These are phyloP conservation scores for Paralichthys olivaceus DNA, from an alignment of 2,113 vertebrate species.

Conservation along the genomic window DNA sequence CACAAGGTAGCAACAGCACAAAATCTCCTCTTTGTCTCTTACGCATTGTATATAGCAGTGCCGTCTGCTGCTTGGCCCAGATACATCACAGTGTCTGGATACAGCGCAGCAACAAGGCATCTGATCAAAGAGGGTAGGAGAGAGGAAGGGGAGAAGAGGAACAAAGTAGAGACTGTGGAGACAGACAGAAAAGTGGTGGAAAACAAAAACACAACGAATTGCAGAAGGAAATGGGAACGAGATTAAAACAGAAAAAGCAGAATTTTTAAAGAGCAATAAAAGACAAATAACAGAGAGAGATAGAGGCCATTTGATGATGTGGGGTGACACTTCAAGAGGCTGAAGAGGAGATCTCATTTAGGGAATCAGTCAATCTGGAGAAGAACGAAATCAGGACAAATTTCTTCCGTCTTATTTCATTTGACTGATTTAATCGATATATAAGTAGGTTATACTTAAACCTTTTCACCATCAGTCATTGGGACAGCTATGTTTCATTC, in stretches of 20 bases:
- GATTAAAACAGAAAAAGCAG: not conserved
- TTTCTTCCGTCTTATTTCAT: not conserved
- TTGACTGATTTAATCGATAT: not conserved
- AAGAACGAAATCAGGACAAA: not conserved
- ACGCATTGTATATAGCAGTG: constrained; percentile 19
- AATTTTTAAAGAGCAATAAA: not conserved
- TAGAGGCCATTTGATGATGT: constrained; percentile 1
- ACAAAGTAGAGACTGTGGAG: constrained; percentile 11
- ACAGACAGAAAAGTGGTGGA: constrained; percentile 23
- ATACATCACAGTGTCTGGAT: constrained; percentile 66
- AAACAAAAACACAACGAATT: constrained; percentile 27
- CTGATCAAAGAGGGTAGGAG: constrained; percentile 64
- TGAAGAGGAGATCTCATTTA: not conserved
- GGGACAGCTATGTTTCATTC: not conserved
- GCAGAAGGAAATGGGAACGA: constrained; percentile 1
- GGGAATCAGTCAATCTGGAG: not conserved
- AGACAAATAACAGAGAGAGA: not conserved
- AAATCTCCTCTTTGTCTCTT: constrained; percentile 29
- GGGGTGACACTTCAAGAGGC: not conserved
- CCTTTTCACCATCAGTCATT: too few relatives aligned
- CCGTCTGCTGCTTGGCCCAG: constrained; percentile 70
- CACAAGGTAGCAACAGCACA: constrained; percentile 10
- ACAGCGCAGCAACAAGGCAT: constrained; percentile 47
- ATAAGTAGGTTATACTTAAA: not conserved
- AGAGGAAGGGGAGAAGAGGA: not conserved